Conservation (phyloP, 2,113 vertebrate species). For the Cichladusa arquata region DNA sequence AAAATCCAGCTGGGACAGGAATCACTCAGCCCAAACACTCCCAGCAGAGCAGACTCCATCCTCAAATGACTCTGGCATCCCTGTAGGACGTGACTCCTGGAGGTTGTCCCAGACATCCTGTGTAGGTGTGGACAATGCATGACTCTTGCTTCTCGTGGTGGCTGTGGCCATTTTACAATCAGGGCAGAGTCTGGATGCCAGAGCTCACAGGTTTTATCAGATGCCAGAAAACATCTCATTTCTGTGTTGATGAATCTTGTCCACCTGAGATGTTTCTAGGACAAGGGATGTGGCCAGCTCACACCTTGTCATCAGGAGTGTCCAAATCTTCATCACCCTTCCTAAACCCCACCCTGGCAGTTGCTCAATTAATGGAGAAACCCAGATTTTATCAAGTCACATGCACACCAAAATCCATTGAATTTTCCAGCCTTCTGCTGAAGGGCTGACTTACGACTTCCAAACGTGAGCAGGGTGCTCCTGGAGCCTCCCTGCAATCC, state of each 20-base stretch:
- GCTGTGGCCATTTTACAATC: background rate
- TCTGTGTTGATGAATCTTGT: background rate
- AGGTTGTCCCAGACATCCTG: background rate
- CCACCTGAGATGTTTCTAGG: background rate
- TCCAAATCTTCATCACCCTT: background rate
- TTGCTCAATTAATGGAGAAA: background rate
- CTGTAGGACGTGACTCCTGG: background rate
- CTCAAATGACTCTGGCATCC: background rate
- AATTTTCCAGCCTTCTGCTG: background rate
- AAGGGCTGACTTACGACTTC: background rate
- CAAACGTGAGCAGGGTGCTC: background rate
- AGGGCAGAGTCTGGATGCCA: background rate
- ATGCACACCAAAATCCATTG: background rate
- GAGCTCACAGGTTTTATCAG: background rate
- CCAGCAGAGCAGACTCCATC: background rate
- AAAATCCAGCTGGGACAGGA: background rate
- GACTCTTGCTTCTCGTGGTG: background rate
- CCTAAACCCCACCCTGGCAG: background rate
- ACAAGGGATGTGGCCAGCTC: background rate
- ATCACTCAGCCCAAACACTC: background rate
- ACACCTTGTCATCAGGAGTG: background rate
- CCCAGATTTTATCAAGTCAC: background rate
- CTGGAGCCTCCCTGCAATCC: background rate
- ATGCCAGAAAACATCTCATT: background rate
- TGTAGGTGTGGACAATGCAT: background rate